Base-by-base conservation (phyloP, 1,140 invertebrate genomes). In the Metopolophium dirhodum region DNA sequence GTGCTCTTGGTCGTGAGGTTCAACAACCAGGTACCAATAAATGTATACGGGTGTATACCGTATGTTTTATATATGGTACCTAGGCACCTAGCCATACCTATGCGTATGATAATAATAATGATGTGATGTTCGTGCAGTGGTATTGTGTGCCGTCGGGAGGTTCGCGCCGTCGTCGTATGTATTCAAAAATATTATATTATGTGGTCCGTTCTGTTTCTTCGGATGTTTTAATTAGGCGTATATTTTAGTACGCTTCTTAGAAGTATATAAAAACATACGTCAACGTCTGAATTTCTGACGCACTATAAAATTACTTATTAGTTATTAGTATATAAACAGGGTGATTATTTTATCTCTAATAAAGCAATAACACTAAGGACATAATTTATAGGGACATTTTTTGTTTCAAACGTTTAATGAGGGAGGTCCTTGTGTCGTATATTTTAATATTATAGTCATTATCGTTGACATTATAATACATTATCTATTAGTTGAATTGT, bases 1-100 rank as follows among this genome's bases (percentile, higher is more conserved):
- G 91, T 47, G 47, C 51, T 35, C 88, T 8, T 51, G 90, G 91
- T 92, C 91, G 91, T 85, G 91, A 92, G 77, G 91, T 92, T 92
- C 91, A 92, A 92, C 77, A 92, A 92, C 91, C 91, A 92, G 85
- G 30, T 87, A 49, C n/a, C n/a, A 23, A 47, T 22, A 68, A 11
- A 68, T 87, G 35, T 87, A 87, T 30, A 54, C 20, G 35, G 22
- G 41, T 45, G 26, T 86, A 49, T 51, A 87, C 61, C 6, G 61
- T 68, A n/a, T 47, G 26, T 47, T 11, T n/a, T 49, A 49, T 88
- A n/a, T 35, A 22, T 51, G n/a, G 47, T 51, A 41, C 41, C 41
- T 41, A 47, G 45, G 9, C 9, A 88, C n/a, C 30, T 51, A 88
- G 11, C 61, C 41, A 37, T 89, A 89, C 22, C 30, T 35, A 18